Conservation (phyloP, 2,113 vertebrate species). For the Brachyhypopomus gauderio region DNA sequence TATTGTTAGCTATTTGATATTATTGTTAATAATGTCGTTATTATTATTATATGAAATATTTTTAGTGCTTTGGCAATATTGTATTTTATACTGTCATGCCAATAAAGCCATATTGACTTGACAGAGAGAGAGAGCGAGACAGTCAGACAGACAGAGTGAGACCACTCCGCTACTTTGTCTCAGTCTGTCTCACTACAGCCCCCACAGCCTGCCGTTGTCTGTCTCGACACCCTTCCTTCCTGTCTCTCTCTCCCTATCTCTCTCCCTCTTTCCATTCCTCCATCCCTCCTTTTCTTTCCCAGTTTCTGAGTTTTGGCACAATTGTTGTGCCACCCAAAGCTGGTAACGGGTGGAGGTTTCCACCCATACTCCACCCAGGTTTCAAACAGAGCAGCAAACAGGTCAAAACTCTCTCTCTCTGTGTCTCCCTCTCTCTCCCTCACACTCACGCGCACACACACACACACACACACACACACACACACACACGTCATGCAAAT, state of each 20-base stretch:
- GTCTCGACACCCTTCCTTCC: slow-evolving; percentile 2
- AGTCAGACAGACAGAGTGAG: too few relatives aligned
- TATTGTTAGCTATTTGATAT: too few relatives aligned
- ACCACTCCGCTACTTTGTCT: too few relatives aligned
- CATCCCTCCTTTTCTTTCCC: not conserved
- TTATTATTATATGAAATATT: too few relatives aligned
- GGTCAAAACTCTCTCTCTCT: not conserved
- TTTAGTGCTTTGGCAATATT: too few relatives aligned
- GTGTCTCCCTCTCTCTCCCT: too few relatives aligned
- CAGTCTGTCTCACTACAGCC: not conserved
- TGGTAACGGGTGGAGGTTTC: slow-evolving; percentile 17
- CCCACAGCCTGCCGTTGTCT: slow-evolving; percentile 5
- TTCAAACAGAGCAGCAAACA: slow-evolving; percentile 21
- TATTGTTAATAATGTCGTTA: too few relatives aligned
- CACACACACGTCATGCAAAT: not conserved
- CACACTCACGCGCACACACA: slow-evolving; percentile 1
- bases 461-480: slow-evolving; percentile 11
- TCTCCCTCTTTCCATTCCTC: not conserved
- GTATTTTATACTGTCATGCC: too few relatives aligned
- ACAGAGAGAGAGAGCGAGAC: too few relatives aligned
- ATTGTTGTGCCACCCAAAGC: slow-evolving; percentile 33
- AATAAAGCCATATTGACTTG: too few relatives aligned
- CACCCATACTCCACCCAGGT: slow-evolving; percentile 44
- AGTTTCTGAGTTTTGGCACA: slow-evolving; percentile 20
- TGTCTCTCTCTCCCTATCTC: not conserved